Conservation (phyloP, 2,797 vertebrate genomes). For the Cossypha polioptera region DNA sequence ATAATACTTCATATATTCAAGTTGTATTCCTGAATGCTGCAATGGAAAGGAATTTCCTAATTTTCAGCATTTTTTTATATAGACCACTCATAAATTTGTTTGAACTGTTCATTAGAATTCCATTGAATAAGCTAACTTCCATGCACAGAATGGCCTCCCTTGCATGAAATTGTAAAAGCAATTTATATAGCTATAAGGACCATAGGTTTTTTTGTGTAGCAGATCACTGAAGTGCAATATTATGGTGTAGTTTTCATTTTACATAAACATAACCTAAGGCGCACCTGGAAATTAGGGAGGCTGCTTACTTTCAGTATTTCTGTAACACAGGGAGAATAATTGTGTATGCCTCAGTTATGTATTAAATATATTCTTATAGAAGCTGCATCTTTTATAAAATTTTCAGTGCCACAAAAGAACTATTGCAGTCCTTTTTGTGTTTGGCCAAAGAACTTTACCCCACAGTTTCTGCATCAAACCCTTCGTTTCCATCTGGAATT, state of each 20-base stretch:
- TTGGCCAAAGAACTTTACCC: not conserved
- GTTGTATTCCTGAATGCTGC: not conserved
- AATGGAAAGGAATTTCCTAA: not conserved
- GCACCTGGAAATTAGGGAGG: not conserved
- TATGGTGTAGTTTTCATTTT: not conserved
- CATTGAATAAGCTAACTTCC: not conserved
- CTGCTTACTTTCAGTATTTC: not conserved
- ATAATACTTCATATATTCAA: not conserved
- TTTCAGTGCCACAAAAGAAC: not conserved
- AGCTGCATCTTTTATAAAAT: not conserved
- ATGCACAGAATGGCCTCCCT: not conserved
- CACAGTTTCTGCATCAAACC: not conserved
- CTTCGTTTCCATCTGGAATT: not conserved
- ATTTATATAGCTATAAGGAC: not conserved
- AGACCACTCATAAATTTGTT: not conserved
- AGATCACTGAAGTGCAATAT: conserved; percentile 10
- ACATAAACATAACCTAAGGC: not conserved
- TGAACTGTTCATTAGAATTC: not conserved
- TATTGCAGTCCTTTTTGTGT: not conserved
- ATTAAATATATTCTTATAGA: not conserved
- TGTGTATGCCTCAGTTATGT: not conserved
- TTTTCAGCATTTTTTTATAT: not conserved
- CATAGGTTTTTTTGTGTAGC: not conserved
- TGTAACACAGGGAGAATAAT: not conserved
- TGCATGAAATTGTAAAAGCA: not conserved